These are phyloP conservation scores for Platycnemis pennipes DNA, from an alignment of 2,888 invertebrate species.

Conservation along the genomic window DNA sequence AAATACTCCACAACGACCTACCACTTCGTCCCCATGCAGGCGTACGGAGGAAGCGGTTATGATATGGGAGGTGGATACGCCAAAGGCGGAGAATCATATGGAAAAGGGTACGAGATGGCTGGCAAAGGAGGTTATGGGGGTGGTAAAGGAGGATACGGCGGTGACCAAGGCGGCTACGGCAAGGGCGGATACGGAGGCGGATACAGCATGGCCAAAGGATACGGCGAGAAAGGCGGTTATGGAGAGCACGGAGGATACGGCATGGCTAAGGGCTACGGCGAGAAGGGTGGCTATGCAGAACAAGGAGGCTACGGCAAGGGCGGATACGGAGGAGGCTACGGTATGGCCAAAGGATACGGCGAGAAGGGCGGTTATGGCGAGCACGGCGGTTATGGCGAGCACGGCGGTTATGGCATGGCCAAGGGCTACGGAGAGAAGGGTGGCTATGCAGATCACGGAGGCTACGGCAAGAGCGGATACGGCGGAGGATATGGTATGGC, in stretches of 20 bases:
- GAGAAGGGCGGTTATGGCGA: neutral
- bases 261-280: slow-evolving; percentile 6
- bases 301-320: neutral
- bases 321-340: neutral
- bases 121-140: neutral
- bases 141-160: neutral
- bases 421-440: neutral
- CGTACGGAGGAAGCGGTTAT: neutral
- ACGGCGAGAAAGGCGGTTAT: neutral
- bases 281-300: neutral
- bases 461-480: no score
- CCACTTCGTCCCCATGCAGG: slow-evolving; percentile 51
- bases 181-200: neutral
- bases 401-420: neutral
- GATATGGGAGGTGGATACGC: neutral
- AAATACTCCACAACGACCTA: slow-evolving; percentile 55
- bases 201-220: neutral
- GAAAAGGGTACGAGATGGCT: neutral
- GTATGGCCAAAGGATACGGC: slow-evolving; percentile 12
- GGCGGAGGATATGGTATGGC: no score
- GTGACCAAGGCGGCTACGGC: neutral
- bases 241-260: neutral
- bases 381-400: neutral
- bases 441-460: no score
- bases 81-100: neutral